These are phyloP conservation scores for Cheirogaleus major DNA, from an alignment of 2,797 vertebrate species.

Conservation along the genomic window DNA sequence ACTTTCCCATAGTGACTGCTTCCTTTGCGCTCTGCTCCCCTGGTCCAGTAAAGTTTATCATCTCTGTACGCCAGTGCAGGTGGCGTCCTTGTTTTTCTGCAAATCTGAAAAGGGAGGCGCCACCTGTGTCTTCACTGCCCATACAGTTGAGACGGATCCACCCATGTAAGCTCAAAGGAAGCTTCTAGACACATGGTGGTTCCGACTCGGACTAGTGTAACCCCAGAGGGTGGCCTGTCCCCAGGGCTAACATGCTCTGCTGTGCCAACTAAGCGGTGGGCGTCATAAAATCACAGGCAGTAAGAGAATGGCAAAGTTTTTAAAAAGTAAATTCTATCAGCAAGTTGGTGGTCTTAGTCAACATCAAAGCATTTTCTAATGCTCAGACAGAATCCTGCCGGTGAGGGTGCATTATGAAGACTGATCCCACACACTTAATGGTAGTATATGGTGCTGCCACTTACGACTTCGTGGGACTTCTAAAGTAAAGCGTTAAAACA, in stretches of 20 bases:
- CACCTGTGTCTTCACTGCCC: neutral
- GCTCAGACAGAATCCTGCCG: neutral
- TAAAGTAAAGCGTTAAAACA: neutral
- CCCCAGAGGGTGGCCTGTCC: neutral
- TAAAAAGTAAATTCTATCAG: neutral
- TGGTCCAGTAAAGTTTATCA: neutral
- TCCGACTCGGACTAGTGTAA: neutral
- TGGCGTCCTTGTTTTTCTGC: neutral
- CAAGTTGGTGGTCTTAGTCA: neutral
- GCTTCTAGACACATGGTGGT: neutral
- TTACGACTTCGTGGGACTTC: neutral
- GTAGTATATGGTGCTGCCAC: neutral
- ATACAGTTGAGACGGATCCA: neutral
- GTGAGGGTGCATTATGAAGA: neutral
- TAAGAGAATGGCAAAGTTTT: neutral
- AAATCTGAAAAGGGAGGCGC: neutral
- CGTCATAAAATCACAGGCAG: neutral
- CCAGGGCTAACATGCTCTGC: neutral
- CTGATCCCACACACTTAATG: neutral
- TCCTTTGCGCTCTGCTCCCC: neutral
- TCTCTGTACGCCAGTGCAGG: neutral
- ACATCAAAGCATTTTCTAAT: neutral
- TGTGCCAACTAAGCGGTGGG: neutral
- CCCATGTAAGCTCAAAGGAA: neutral
- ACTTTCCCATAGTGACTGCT: neutral